Conservation (phyloP, 2,797 vertebrate species). For the Phylloscopus collybita region DNA sequence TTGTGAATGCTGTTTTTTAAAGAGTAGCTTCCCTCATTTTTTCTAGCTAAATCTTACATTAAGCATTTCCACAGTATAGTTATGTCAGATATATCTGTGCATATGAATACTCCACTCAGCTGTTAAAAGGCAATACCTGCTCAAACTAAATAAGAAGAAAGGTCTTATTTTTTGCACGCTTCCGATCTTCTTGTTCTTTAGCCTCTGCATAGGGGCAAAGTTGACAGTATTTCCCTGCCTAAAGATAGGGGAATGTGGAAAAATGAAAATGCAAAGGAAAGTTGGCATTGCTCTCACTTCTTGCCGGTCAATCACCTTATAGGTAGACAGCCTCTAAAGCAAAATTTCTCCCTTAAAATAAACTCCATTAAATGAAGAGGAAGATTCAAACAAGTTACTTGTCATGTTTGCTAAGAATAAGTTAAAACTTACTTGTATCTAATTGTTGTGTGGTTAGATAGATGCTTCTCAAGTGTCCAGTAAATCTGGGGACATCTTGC, state of each 20-base stretch:
- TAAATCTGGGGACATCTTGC: rapidly evolving
- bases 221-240: background rate
- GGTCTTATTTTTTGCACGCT: background rate
- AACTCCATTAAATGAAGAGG: background rate
- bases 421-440: background rate
- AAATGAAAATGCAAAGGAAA: background rate
- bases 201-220: background rate
- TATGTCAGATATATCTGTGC: background rate
- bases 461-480: background rate
- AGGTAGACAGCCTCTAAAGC: background rate
- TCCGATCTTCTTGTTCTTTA: background rate
- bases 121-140: background rate
- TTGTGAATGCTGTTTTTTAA: background rate
- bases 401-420: background rate
- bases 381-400: background rate
- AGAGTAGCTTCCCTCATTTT: background rate
- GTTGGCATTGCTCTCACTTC: background rate
- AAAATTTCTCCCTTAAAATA: background rate
- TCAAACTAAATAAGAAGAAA: background rate
- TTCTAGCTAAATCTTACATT: background rate
- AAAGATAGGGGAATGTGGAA: background rate
- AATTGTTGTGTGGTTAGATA: background rate
- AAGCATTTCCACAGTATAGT: background rate
- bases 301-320: background rate
- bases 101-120: background rate